A percentile compares a stretch with the other conserved stretches of the same genome.
These are phyloP conservation scores for Scaptomyza parva DNA, from an alignment of 2,888 invertebrate genomes.

Conservation along the genomic window DNA sequence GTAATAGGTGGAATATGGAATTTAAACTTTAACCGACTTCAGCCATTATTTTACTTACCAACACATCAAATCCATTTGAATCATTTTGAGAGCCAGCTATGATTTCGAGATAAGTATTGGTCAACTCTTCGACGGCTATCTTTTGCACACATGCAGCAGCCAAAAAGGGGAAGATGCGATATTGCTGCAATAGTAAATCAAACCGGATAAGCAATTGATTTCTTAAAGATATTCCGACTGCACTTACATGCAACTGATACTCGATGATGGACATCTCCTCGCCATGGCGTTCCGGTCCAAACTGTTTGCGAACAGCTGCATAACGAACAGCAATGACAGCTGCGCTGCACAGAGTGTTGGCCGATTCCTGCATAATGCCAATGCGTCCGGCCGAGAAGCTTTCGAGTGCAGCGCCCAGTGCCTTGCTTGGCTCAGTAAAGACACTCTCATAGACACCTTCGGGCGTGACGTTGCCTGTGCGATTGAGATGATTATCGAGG, in stretches of 20 bases:
- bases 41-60: constrained; percentile 81
- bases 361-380: constrained; percentile 87
- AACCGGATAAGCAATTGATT: not conserved
- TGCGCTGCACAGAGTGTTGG: constrained; percentile 87
- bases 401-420: constrained; percentile 93
- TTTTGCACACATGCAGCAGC: constrained; percentile 88
- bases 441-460: constrained; percentile 95
- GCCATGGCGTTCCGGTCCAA: constrained; percentile 88
- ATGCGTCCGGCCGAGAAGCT: constrained; percentile 94
- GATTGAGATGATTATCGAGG: constrained; percentile 92
- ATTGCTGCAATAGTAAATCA: constrained; percentile 86
- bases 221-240: not conserved
- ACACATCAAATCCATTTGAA: constrained; percentile 83
- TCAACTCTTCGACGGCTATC: constrained; percentile 88
- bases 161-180: constrained; percentile 89
- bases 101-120: constrained; percentile 88
- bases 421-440: constrained; percentile 94
- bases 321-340: constrained; percentile 91
- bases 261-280: constrained; percentile 91
- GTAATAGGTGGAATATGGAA: not conserved
- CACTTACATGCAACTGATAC: constrained; percentile 90
- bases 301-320: constrained; percentile 91
- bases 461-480: constrained; percentile 94
- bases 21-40: too few species aligned
- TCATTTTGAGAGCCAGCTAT: constrained; percentile 88